Evolutionary conservation across 2,888 invertebrate genomes (phyloP).

Genomic region (Papilio demoleus): DNA sequence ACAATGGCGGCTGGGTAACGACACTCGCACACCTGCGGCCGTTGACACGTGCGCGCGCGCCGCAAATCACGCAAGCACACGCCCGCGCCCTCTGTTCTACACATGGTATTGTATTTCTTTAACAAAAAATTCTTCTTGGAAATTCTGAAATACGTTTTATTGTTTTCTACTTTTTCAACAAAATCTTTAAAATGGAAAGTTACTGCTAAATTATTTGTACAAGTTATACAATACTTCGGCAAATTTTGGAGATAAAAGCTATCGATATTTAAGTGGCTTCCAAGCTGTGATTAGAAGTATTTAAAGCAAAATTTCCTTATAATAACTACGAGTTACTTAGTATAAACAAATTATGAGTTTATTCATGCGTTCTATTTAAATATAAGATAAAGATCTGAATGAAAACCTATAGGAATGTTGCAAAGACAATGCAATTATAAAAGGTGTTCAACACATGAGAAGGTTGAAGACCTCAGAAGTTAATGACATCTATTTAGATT

Average conservation of each 20-base stretch:
- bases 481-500: conserved; percentile 37
- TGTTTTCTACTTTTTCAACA: too few relatives aligned
- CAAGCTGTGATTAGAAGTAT: not conserved
- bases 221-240: too few relatives aligned
- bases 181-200: too few relatives aligned
- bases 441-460: conserved; percentile 7
- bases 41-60: conserved; percentile 75
- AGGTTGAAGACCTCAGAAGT: conserved; percentile 35
- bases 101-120: not conserved
- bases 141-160: too few relatives aligned
- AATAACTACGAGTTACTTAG: too few relatives aligned
- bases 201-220: too few relatives aligned
- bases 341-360: too few relatives aligned
- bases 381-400: not conserved
- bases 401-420: not conserved
- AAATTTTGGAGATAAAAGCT: not conserved
- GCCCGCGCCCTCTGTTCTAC: not conserved
- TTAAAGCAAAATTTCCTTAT: too few relatives aligned
- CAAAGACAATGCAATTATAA: conserved; percentile 12
- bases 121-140: not conserved
- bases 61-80: conserved; percentile 47
- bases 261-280: not conserved
- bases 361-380: too few relatives aligned
- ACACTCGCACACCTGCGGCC: conserved; percentile 72
- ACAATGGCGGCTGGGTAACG: conserved; percentile 76